Evolutionary conservation across 2,113 vertebrate species (phyloP).

Genomic region (Oxyura jamaicensis): DNA sequence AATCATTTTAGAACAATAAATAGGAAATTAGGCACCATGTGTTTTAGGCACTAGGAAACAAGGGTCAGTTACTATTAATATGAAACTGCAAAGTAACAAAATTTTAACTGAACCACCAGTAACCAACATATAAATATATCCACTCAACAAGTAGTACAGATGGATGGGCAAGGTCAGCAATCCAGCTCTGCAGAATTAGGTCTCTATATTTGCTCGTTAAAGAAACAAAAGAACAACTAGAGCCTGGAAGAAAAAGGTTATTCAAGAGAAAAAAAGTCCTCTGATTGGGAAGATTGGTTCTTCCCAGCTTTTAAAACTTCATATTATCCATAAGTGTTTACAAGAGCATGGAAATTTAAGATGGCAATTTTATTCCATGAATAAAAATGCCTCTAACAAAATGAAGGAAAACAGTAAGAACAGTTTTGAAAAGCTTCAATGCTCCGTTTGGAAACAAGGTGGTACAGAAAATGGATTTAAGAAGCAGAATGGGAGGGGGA

Average conservation of each 20-base stretch:
- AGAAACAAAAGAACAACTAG: neutral
- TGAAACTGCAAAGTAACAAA: neutral
- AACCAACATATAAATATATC: neutral
- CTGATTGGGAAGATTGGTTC: neutral
- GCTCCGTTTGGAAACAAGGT: neutral
- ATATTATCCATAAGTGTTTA: neutral
- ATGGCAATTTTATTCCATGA: neutral
- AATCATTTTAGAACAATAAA: neutral
- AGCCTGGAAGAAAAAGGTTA: neutral
- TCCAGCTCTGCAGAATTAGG: neutral
- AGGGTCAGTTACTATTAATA: conserved; percentile 14
- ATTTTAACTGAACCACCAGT: neutral
- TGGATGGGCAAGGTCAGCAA: neutral
- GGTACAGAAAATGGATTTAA: neutral
- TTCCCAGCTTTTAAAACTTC: neutral
- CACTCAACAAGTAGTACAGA: neutral
- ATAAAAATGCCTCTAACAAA: neutral
- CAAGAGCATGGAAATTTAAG: neutral
- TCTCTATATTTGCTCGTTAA: neutral
- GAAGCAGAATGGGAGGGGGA: neutral
- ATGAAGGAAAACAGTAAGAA: neutral
- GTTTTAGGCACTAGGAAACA: conserved; percentile 11
- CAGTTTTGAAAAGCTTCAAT: neutral
- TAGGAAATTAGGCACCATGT: neutral
- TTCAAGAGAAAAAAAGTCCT: neutral